Base-by-base conservation (phyloP, 2,888 invertebrate species). In the Cyaniris semiargus region DNA sequence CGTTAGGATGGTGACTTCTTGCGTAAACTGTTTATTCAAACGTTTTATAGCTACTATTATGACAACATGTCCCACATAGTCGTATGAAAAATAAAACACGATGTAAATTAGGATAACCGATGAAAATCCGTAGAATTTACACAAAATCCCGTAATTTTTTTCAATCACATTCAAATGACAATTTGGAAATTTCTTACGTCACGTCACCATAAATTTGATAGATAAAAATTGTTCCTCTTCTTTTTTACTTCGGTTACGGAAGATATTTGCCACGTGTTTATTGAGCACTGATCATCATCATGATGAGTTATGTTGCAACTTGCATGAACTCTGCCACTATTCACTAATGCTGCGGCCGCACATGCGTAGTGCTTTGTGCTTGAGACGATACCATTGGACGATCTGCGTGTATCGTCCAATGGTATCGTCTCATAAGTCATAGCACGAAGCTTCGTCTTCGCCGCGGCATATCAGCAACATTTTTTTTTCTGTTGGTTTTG, bases 61-160 rank as follows among this genome's bases (percentile, higher is more conserved):
- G 66, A 79, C 80, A 82, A 82, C 81, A 76, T 81, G 85, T 83
- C 83, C 86, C 85, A 88, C 91, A 92, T 92, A 91, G 87, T 92
- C 86, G 81, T 81, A 78, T 78, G 80, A 79, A 79, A 78, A 74
- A 34, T 77, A 77, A 72, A 81, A 83, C 79, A 79, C 78, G 77
- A 83, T 76, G 23, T 81, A 79, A 81, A 77, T 66, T 78, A 74
- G 77, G 76, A 2, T 74, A 53, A 18, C 6, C 27, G 48, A 27
- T 53, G 18, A 23, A 53, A 27, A 74, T 23, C 34, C 13, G 34
- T 34, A 21, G 21, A 60, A 31, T 75, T 56, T 75, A 34, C 27
- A 31, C 31, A n/a, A 27, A n/a, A 31, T 58, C 56, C n/a, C 60
- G 21, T 44, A 56, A n/a, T 44, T 60, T 75, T 60, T 75, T 34